These are phyloP conservation scores for Steinernema carpocapsae DNA, from an alignment of 2,888 invertebrate genomes.

Conservation along the genomic window DNA sequence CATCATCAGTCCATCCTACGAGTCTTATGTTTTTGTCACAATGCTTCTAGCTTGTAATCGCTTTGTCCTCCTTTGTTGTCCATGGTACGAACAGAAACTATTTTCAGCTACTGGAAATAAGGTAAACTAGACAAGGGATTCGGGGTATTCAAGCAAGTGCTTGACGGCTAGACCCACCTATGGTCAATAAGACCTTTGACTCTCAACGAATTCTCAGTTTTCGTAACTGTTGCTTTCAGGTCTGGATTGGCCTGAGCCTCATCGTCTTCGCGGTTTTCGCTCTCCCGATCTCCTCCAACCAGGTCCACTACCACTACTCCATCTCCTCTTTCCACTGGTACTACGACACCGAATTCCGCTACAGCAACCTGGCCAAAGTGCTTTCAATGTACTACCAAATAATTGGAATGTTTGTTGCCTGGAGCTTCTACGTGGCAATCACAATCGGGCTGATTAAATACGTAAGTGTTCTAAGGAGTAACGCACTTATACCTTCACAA, in stretches of 20 bases:
- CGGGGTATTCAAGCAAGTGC: no score
- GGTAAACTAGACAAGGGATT: no score
- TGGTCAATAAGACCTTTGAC: no score
- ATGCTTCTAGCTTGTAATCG: background rate
- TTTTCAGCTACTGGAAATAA: background rate
- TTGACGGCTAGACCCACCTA: no score
- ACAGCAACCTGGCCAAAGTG: background rate
- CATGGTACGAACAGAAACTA: background rate
- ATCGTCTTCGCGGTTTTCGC: background rate
- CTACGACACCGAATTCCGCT: background rate
- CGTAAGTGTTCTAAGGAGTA: no score
- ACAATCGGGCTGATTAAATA: background rate
- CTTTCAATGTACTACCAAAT: background rate
- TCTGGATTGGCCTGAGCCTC: background rate
- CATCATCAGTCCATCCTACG: background rate
- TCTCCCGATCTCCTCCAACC: background rate
- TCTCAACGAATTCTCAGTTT: no score
- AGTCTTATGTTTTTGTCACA: background rate
- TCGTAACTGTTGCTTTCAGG: background rate
- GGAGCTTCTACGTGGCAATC: conserved; percentile 1
- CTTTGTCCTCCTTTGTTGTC: background rate
- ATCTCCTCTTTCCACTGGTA: background rate
- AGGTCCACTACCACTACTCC: background rate
- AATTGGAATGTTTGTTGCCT: background rate
- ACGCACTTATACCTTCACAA: background rate